phyloP scores from a whole-genome alignment of 2,888 invertebrate species.

The Acrocyrtus sp. region DNA sequence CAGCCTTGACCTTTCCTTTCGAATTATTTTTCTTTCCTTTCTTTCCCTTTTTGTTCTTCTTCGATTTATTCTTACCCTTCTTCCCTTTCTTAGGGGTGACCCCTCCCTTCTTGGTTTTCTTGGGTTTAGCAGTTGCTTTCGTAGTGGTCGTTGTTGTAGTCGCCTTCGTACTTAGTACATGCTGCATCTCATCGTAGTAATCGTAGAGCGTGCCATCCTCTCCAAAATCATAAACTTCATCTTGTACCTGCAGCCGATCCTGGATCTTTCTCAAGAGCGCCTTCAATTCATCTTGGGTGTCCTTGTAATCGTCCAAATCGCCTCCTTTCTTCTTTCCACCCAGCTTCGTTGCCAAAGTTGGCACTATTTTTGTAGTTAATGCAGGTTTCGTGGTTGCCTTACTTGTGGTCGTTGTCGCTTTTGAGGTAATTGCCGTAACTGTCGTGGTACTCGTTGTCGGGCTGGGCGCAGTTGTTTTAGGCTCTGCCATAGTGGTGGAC shows the following conservation, averaged over 20 bases:
- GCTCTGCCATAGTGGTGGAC: slow-evolving; percentile 22
- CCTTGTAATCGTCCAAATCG: slow-evolving; percentile 49
- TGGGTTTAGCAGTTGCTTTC: slow-evolving; percentile 34
- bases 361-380: slow-evolving; percentile 14
- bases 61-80: slow-evolving; percentile 12
- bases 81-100: not conserved
- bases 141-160: slow-evolving; percentile 41
- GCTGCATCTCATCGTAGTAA: slow-evolving; percentile 32
- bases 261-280: slow-evolving; percentile 57
- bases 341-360: slow-evolving; percentile 25
- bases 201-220: slow-evolving; percentile 25
- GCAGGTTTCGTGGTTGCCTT: slow-evolving; percentile 22
- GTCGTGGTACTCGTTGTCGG: slow-evolving; percentile 36
- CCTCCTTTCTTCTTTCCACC: slow-evolving; percentile 5
- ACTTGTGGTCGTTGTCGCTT: slow-evolving; percentile 23
- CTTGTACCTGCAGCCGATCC: slow-evolving; percentile 48
- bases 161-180: slow-evolving; percentile 47
- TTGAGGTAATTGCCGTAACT: slow-evolving; percentile 25
- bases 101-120: slow-evolving; percentile 28
- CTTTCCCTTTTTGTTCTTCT: slow-evolving; percentile 27
- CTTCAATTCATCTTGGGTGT: slow-evolving; percentile 55
- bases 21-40: slow-evolving; percentile 23
- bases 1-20: slow-evolving; percentile 7
- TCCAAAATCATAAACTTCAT: slow-evolving; percentile 36
- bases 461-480: slow-evolving; percentile 41